Evolutionary conservation across 1,140 invertebrate species (phyloP).

Genomic region (Samia ricini): DNA sequence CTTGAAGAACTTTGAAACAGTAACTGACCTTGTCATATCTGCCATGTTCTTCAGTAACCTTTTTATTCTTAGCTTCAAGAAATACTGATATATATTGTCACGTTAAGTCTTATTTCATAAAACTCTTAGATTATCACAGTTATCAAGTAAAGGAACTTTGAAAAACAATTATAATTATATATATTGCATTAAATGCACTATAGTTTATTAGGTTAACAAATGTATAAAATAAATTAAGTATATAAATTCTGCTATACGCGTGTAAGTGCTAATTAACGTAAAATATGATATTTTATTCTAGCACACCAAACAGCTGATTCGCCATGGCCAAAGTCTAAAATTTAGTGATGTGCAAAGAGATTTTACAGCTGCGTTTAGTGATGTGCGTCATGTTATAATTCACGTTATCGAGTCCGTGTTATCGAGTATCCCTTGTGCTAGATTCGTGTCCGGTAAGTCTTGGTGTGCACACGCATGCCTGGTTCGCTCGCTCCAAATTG

Average conservation of each 20-base stretch:
- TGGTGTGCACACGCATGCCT: too few relatives aligned
- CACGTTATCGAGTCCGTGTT: too few relatives aligned
- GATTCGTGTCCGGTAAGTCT: too few relatives aligned
- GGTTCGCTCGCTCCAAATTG: too few relatives aligned
- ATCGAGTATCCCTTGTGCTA: too few relatives aligned
- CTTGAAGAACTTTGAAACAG: background rate
- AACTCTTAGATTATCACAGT: background rate
- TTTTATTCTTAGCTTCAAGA: background rate
- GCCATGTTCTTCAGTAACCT: background rate
- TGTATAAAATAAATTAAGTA: background rate
- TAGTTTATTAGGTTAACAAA: background rate
- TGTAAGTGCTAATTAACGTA: too few relatives aligned
- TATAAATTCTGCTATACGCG: background rate
- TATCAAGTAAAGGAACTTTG: background rate
- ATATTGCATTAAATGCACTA: background rate
- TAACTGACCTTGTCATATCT: background rate
- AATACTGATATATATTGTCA: background rate
- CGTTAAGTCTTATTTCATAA: background rate
- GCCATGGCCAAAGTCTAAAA: too few relatives aligned
- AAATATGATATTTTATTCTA: too few relatives aligned
- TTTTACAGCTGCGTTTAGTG: too few relatives aligned
- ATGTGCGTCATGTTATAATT: too few relatives aligned
- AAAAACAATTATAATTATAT: background rate
- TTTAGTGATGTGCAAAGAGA: too few relatives aligned
- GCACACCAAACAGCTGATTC: too few relatives aligned